These are phyloP conservation scores for Anthonomus grandis DNA, from an alignment of 1,140 invertebrate genomes.

Conservation along the genomic window DNA sequence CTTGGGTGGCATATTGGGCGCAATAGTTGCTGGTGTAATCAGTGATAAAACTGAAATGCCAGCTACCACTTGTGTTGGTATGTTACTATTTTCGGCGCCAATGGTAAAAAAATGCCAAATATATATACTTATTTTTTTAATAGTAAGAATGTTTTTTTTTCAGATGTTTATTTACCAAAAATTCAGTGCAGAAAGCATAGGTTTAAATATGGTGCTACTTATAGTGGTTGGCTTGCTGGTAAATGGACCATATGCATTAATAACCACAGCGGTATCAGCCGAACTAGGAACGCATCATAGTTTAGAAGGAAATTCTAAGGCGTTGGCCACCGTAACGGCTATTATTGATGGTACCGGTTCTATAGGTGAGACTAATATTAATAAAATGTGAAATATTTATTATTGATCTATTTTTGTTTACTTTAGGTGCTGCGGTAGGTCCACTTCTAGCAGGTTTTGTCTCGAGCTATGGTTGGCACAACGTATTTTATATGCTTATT, in stretches of 20 bases:
- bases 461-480: constrained; percentile 68
- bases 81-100: constrained; percentile 79
- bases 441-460: constrained; percentile 87
- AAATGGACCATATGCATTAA: constrained; percentile 93
- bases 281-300: constrained; percentile 88
- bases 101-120: constrained; percentile 59
- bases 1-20: constrained; percentile 84
- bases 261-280: constrained; percentile 93
- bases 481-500: constrained; percentile 93
- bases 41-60: constrained; percentile 82
- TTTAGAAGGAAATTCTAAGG: constrained; percentile 80
- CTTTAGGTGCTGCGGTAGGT: constrained; percentile 81
- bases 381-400: too few species aligned
- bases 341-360: constrained; percentile 97
- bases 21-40: constrained; percentile 81
- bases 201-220: constrained; percentile 67
- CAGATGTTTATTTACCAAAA: constrained; percentile 78
- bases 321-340: constrained; percentile 91
- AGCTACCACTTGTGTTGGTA: constrained; percentile 77
- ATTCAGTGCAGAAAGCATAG: constrained; percentile 61
- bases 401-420: constrained; percentile 7
- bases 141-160: too few species aligned
- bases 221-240: constrained; percentile 78
- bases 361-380: constrained; percentile 58
- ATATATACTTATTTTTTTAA: too few species aligned